Evolutionary conservation across 2,113 vertebrate species (phyloP), one percentile per base, ranked within the genome.

Genomic region (Pterocles orientalis): DNA sequence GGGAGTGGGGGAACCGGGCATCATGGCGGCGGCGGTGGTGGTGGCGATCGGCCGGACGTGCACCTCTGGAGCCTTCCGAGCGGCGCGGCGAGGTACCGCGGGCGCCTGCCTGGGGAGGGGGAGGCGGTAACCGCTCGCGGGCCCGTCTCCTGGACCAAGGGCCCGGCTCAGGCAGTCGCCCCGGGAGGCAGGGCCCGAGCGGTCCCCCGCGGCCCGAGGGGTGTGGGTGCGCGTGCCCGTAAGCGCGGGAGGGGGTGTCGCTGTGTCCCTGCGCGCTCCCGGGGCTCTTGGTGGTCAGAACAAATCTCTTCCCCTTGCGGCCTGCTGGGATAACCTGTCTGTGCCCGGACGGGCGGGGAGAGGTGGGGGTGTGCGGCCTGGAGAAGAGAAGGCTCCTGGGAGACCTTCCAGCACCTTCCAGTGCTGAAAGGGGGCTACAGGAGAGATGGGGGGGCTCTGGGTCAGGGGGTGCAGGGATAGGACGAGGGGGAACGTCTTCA

Each of bases 1-100:
- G 48, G 28, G 8, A 4, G 61, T 1, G 28, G 45, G 39, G 11
- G 6, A 29, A 3, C 14, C 16, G 6, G 11, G 5, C 9, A 8
- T 3, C 2, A 95, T 96, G 96, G 95, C 94, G 94, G 95, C 89
- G 15, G 88, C n/a, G 39, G 86, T 8, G 77, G 86, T 8, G 77
- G 91, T 18, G 10, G 86, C 50, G 3, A 9, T 68, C 17, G 68
- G 64, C 1, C 39, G 94, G 69, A 53, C 8, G 3, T 92, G 77
- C 29, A 12, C 8, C 4, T 19, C 10, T 1, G 88, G 81, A 0
- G 75, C 20, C 8, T 31, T 92, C 7, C 62, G 90, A 16, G 85
- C 7, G 29, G 81, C 51, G 6, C 91, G 95, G 84, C 72, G 90
- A 95, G 96, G 96, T 4, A 1, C 9, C 20, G 51, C 41, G 70